These are phyloP conservation scores for Panzeria rudis DNA, from an alignment of 2,888 invertebrate genomes.

Conservation along the genomic window DNA sequence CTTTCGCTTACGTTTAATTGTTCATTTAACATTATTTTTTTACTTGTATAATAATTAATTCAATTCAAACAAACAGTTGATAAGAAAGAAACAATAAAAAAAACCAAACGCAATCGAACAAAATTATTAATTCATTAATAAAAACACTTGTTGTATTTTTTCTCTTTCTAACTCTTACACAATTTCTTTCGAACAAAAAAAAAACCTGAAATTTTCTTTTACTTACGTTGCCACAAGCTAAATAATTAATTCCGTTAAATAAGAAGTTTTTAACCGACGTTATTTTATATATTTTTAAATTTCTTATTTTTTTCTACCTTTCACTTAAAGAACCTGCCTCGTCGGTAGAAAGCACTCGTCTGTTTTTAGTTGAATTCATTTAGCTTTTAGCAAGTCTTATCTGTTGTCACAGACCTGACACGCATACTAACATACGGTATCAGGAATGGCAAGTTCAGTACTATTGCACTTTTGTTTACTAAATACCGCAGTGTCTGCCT, in stretches of 20 bases:
- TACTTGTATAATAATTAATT: no score
- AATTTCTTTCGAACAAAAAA: conserved; percentile 14
- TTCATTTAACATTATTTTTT: conserved; percentile 47
- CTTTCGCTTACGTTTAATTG: conserved; percentile 36
- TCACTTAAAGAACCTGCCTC: conserved; percentile 79
- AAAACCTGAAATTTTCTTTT: conserved; percentile 30
- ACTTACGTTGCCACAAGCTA: conserved; percentile 70
- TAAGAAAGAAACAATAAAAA: conserved; percentile 12
- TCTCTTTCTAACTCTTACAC: conserved; percentile 16
- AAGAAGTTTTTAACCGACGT: conserved; percentile 66
- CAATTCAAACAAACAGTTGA: conserved; percentile 20
- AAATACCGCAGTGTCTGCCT: no score
- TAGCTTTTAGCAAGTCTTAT: conserved; percentile 64
- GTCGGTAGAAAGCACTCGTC: conserved; percentile 79
- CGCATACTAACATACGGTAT: conserved; percentile 21
- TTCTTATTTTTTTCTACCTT: conserved; percentile 24
- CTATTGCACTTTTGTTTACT: neutral
- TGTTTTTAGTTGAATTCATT: conserved; percentile 74
- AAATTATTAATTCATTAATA: conserved; percentile 51
- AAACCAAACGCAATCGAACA: conserved; percentile 33
- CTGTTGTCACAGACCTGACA: conserved; percentile 48
- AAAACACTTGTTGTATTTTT: conserved; percentile 64
- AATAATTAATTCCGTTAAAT: conserved; percentile 63
- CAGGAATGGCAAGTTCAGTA: conserved; percentile 8
- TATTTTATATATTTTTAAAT: conserved; percentile 39